phyloP scores from a whole-genome alignment of 2,113 vertebrate species.

The Ivindomyrus marchei region DNA sequence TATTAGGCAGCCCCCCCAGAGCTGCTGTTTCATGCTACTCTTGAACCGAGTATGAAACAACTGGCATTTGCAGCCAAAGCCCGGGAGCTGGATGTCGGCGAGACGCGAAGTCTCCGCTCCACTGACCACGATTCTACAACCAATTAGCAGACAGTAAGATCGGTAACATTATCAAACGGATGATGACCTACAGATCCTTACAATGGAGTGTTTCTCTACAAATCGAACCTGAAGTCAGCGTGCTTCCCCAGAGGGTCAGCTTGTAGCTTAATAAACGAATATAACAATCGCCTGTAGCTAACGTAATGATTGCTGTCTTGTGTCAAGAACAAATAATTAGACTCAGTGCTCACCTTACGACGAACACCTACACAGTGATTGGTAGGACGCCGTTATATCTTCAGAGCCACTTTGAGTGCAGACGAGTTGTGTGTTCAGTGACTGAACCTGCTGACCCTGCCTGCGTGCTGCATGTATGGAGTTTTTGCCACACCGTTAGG shows the following conservation, averaged over 20 bases:
- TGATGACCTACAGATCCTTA: neutral
- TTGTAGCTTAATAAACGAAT: neutral
- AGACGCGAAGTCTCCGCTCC: neutral
- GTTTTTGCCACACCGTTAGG: neutral
- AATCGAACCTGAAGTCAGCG: neutral
- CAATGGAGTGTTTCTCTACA: neutral
- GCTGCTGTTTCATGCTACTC: neutral
- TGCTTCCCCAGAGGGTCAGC: neutral
- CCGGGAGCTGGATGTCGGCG: neutral
- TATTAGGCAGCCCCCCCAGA: neutral
- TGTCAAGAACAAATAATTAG: neutral
- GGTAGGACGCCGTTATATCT: neutral
- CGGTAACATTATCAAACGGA: neutral
- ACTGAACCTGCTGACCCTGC: neutral
- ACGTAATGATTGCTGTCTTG: neutral
- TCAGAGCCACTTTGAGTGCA: neutral
- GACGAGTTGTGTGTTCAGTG: neutral
- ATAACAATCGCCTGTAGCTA: neutral
- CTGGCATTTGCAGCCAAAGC: neutral
- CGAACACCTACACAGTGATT: neutral
- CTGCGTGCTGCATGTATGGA: neutral
- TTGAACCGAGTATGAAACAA: neutral
- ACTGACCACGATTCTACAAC: neutral
- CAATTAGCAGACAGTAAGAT: neutral
- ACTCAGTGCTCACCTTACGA: neutral